Conservation (phyloP, 2,113 vertebrate species). For the Mustelus asterias region DNA sequence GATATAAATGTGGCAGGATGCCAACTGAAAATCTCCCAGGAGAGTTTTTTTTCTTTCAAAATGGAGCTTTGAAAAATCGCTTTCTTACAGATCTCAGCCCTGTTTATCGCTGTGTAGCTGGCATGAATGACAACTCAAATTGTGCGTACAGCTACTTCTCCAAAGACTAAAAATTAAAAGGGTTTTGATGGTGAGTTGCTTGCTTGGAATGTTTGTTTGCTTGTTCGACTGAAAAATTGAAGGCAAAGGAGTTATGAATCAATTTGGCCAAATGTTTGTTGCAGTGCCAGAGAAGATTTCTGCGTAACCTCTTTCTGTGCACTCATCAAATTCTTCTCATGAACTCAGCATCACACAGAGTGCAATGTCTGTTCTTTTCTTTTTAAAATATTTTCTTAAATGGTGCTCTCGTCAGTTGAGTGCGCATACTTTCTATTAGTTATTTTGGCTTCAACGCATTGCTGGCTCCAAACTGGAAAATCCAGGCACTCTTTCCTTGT, state of each 20-base stretch:
- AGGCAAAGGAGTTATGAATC: neutral
- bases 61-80: neutral
- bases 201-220: neutral
- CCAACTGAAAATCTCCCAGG: neutral
- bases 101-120: neutral
- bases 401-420: neutral
- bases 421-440: neutral
- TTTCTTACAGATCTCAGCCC: neutral
- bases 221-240: neutral
- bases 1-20: neutral
- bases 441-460: neutral
- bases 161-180: neutral
- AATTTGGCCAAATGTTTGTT: neutral
- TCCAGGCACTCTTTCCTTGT: conserved; percentile 6
- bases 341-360: neutral
- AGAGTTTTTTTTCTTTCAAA: neutral
- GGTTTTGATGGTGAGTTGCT: neutral
- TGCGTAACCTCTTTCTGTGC: neutral
- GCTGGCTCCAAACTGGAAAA: neutral
- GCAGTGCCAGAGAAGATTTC: neutral
- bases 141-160: neutral
- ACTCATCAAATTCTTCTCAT: neutral
- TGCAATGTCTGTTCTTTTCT: neutral
- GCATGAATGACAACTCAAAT: neutral
- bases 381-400: neutral